Evolutionary conservation across 2,113 vertebrate genomes (phyloP).

Genomic region (Bubo blakistoni): DNA sequence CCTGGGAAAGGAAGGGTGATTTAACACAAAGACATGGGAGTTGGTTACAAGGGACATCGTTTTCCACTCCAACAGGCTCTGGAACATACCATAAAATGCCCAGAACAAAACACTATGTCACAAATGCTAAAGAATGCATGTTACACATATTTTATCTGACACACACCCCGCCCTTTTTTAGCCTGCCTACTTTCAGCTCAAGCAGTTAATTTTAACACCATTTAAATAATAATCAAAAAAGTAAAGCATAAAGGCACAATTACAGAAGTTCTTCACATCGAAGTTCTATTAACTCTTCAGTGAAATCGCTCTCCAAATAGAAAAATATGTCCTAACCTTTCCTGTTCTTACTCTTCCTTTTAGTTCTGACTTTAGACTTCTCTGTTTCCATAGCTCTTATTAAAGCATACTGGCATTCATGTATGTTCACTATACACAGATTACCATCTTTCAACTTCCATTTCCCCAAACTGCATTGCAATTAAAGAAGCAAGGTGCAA

Average conservation of each 20-base stretch:
- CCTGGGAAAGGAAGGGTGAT: slow-evolving; percentile 67
- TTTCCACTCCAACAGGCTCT: slow-evolving; percentile 44
- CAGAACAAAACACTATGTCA: slow-evolving; percentile 20
- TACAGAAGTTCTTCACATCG: background rate
- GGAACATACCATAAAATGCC: slow-evolving; percentile 44
- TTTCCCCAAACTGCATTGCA: background rate
- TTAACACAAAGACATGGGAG: slow-evolving; percentile 59
- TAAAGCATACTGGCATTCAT: background rate
- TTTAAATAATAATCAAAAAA: background rate
- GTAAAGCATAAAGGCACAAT: background rate
- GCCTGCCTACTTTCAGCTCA: background rate
- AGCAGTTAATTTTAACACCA: background rate
- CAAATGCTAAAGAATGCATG: background rate
- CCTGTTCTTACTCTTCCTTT: background rate
- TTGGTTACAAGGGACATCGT: slow-evolving; percentile 33
- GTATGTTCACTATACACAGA: background rate
- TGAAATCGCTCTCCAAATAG: background rate
- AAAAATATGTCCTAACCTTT: background rate
- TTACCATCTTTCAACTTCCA: background rate
- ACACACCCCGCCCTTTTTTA: background rate
- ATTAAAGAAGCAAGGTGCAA: background rate
- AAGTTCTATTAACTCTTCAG: background rate
- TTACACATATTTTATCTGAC: background rate
- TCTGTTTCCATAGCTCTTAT: background rate
- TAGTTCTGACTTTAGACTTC: background rate